These are phyloP conservation scores for Nothobranchius kuhntae DNA, from an alignment of 2,113 vertebrate species.

Conservation along the genomic window DNA sequence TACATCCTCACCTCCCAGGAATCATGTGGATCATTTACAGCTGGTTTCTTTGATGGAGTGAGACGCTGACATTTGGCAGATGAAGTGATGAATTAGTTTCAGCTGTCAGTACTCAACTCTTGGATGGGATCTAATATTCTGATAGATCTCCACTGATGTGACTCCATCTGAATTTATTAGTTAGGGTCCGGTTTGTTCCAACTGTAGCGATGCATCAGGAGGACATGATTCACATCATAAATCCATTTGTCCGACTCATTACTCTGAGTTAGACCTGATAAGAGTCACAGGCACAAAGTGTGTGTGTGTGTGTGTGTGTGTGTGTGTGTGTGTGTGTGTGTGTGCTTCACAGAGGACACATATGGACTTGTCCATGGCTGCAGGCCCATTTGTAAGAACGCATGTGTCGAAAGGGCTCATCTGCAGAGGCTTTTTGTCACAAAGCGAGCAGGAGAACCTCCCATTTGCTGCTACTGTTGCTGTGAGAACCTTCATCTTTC, in stretches of 20 bases:
- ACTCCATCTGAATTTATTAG: slow-evolving; percentile 1
- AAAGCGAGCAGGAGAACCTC: slow-evolving; percentile 38
- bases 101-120: not conserved
- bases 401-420: slow-evolving; percentile 33
- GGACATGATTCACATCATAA: not conserved
- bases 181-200: slow-evolving; percentile 6
- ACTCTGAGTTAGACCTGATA: slow-evolving; percentile 22
- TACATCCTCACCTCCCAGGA: slow-evolving; percentile 6
- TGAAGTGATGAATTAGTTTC: slow-evolving; percentile 15
- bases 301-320: slow-evolving; percentile 24
- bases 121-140: slow-evolving; percentile 16
- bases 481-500: not conserved
- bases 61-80: slow-evolving; percentile 29
- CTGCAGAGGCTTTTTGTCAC: slow-evolving; percentile 51
- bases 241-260: slow-evolving; percentile 13
- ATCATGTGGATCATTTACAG: slow-evolving; percentile 14
- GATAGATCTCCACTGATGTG: not conserved
- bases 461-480: slow-evolving; percentile 34
- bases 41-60: not conserved
- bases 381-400: slow-evolving; percentile 24
- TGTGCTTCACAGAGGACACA: slow-evolving; percentile 5
- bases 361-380: slow-evolving; percentile 32
- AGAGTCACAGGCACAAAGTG: not conserved
- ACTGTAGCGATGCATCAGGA: not conserved
- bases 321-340: slow-evolving; percentile 14